These are phyloP conservation scores for Chelonoidis abingdonii DNA, from an alignment of 2,113 vertebrate species.

Conservation along the genomic window DNA sequence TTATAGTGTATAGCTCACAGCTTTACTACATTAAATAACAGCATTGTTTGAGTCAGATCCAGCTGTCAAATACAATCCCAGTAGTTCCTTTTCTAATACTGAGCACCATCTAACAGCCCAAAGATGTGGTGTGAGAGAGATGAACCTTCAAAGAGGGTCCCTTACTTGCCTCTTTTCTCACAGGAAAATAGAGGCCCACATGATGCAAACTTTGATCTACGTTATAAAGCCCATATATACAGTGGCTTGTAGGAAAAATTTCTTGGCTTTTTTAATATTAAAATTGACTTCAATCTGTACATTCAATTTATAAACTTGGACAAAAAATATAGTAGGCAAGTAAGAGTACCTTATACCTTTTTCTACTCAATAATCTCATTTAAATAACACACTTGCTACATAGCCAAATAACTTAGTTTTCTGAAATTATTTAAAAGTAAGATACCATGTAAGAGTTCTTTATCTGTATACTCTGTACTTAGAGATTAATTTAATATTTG, in stretches of 20 bases:
- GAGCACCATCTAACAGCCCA: not conserved
- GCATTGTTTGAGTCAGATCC: not conserved
- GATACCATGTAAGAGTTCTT: not conserved
- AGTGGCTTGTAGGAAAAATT: not conserved
- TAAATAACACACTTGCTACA: not conserved
- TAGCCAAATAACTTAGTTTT: not conserved
- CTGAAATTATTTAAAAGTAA: not conserved
- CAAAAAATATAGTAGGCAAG: not conserved
- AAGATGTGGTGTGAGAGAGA: not conserved
- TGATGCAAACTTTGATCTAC: not conserved
- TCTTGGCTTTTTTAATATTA: not conserved
- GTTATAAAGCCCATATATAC: not conserved
- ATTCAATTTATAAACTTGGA: not conserved
- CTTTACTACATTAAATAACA: not conserved
- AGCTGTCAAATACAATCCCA: not conserved
- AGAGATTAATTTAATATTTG: not conserved
- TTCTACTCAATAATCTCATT: not conserved
- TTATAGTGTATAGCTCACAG: not conserved
- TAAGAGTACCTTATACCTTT: not conserved
- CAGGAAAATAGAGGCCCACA: not conserved
- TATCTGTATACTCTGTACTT: not conserved
- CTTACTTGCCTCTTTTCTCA: not conserved
- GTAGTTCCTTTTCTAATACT: not conserved
- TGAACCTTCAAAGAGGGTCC: not conserved
- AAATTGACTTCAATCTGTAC: not conserved